These are phyloP conservation scores for Coregonus suidteri DNA, from an alignment of 2,797 vertebrate species.

Conservation along the genomic window DNA sequence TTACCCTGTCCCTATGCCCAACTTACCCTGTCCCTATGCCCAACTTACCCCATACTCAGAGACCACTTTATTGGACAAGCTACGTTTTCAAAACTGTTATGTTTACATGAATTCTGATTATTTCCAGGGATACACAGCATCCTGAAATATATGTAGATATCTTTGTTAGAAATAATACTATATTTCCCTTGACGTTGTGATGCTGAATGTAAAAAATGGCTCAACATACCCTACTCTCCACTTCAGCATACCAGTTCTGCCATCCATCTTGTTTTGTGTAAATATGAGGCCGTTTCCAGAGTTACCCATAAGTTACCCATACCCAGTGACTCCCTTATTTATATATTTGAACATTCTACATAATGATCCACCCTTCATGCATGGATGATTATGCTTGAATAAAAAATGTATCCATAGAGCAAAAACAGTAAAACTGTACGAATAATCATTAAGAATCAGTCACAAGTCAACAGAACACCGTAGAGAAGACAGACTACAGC, in stretches of 20 bases:
- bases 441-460: background rate
- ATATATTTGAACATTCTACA: constrained; percentile 56
- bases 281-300: constrained; percentile 34
- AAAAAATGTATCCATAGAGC: background rate
- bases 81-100: too few species aligned
- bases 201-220: background rate
- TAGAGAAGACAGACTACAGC: too few species aligned
- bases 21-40: too few species aligned
- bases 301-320: background rate
- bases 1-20: too few species aligned
- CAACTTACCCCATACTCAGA: too few species aligned
- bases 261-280: constrained; percentile 56
- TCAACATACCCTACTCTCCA: background rate
- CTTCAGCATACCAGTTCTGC: background rate
- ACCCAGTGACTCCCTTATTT: constrained; percentile 52
- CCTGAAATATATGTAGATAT: too few species aligned
- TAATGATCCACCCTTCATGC: background rate
- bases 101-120: too few species aligned
- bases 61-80: too few species aligned
- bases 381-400: constrained; percentile 7
- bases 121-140: too few species aligned
- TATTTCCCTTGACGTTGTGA: background rate
- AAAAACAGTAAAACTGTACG: background rate
- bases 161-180: too few species aligned
- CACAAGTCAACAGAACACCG: background rate